These are phyloP conservation scores for Cichladusa arquata DNA, from an alignment of 2,113 vertebrate species.

Conservation along the genomic window DNA sequence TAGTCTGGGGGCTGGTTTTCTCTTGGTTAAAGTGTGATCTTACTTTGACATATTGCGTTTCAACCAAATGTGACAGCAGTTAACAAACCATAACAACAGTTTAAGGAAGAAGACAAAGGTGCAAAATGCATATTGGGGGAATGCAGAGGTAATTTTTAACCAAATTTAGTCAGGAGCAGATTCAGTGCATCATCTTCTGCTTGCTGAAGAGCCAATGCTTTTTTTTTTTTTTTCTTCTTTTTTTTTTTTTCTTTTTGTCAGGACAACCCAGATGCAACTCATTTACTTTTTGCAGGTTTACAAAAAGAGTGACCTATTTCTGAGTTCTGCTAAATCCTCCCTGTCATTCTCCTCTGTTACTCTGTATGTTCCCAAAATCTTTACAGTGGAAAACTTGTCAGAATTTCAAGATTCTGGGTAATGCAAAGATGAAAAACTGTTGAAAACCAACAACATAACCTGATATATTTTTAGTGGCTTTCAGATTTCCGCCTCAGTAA, in stretches of 20 bases:
- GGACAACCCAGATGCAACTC: neutral
- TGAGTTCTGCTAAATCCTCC: neutral
- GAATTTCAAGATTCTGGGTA: neutral
- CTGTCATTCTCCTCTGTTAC: neutral
- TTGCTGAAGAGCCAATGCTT: neutral
- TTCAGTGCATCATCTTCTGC: neutral
- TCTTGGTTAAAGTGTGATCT: neutral
- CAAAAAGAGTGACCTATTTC: neutral
- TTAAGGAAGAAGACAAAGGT: neutral
- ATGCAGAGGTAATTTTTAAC: neutral
- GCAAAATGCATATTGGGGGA: neutral
- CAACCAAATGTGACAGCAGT: neutral
- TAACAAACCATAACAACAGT: neutral
- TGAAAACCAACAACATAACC: too few relatives aligned
- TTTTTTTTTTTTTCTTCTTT: neutral
- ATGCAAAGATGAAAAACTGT: too few relatives aligned
- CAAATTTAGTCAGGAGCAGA: neutral
- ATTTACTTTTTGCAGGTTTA: neutral
- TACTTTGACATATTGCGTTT: neutral
- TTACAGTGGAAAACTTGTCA: neutral
- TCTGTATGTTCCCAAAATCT: neutral
- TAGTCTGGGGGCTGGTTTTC: neutral
- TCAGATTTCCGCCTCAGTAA: neutral
- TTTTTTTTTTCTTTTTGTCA: neutral
- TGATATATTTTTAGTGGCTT: neutral